A percentile compares a stretch with the other conserved stretches of the same genome.
Evolutionary conservation across 2,888 invertebrate genomes (phyloP).

Genomic region (Cryptus armator): DNA sequence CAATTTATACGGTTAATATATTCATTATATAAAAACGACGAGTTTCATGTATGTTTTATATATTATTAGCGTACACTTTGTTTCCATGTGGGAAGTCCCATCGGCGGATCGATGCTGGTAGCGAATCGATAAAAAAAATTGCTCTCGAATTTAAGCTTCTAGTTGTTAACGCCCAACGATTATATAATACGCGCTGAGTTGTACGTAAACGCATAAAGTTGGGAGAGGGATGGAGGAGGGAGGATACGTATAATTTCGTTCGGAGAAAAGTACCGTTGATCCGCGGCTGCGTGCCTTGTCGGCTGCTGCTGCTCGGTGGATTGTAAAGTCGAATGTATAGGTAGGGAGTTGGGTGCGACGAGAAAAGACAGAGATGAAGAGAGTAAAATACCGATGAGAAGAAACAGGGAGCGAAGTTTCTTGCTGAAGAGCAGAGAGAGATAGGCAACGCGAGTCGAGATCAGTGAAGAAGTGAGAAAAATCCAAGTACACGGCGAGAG

Average conservation of each 20-base stretch:
- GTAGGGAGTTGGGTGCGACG: constrained; percentile 39
- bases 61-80: too few species aligned
- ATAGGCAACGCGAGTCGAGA: background rate
- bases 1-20: too few species aligned
- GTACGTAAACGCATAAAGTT: constrained; percentile 25
- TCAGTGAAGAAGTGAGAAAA: constrained; percentile 23
- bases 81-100: background rate
- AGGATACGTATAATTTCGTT: constrained; percentile 76
- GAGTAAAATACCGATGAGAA: constrained; percentile 60
- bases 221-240: constrained; percentile 60
- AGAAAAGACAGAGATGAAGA: constrained; percentile 51
- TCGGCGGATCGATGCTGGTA: constrained; percentile 10
- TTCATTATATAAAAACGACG: too few species aligned
- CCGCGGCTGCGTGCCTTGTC: constrained; percentile 71
- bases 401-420: constrained; percentile 48
- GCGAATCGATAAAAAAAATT: constrained; percentile 41
- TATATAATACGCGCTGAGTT: constrained; percentile 74
- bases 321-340: constrained; percentile 57
- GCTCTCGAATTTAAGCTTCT: constrained; percentile 39
- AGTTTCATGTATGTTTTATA: too few species aligned
- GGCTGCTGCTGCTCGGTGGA: constrained; percentile 66
- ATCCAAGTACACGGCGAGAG: constrained; percentile 20
- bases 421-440: constrained; percentile 24
- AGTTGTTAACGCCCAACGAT: constrained; percentile 73
- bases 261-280: constrained; percentile 79